These are phyloP conservation scores for Mirounga angustirostris DNA, from an alignment of 2,113 vertebrate species.

Conservation along the genomic window DNA sequence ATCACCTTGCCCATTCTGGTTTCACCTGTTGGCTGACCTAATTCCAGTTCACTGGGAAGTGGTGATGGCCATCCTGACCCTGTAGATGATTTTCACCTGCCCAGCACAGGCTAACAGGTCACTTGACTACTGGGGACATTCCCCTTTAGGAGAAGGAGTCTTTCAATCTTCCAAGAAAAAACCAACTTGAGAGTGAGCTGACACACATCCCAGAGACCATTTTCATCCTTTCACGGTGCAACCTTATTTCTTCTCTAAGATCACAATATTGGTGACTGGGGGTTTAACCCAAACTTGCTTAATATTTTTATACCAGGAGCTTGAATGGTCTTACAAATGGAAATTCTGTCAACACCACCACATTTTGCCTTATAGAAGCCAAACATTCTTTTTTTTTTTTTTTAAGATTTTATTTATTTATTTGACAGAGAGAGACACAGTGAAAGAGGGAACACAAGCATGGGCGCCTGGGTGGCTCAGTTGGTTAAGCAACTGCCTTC, in stretches of 20 bases:
- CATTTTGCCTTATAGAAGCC: background rate
- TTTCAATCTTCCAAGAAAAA: conserved; percentile 27
- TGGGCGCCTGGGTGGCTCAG: too few species aligned
- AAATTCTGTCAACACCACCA: conserved; percentile 8
- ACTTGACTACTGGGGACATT: background rate
- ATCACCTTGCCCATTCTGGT: background rate
- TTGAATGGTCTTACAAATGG: conserved; percentile 6
- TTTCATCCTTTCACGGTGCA: background rate
- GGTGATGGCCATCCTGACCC: background rate
- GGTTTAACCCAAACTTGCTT: background rate
- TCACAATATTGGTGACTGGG: background rate
- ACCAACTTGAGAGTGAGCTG: background rate
- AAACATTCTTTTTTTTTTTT: background rate
- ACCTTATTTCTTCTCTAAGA: conserved; percentile 10
- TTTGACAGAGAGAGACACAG: too few species aligned
- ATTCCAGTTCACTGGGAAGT: background rate
- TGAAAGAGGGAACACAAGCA: too few species aligned
- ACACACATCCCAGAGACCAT: background rate
- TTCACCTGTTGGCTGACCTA: background rate
- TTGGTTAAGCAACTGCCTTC: too few species aligned
- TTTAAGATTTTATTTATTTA: too few species aligned
- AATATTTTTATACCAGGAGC: background rate
- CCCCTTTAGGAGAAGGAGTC: background rate
- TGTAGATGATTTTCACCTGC: background rate
- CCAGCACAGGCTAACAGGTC: background rate